Evolutionary conservation across 2,888 invertebrate species (phyloP).

Genomic region (Lomographa bimaculata): DNA sequence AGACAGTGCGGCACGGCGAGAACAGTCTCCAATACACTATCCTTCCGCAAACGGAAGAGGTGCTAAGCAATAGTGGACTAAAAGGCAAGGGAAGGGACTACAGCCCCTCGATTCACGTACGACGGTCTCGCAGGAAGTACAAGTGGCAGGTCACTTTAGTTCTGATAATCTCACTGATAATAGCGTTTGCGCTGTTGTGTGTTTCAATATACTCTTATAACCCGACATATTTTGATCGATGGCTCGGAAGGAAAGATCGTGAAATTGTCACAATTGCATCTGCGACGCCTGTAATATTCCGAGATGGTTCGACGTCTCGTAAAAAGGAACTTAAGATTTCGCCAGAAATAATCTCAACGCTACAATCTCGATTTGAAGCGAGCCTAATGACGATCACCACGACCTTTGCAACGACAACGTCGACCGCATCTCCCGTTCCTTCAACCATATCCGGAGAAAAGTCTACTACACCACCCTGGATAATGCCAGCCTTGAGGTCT

Average conservation of each 20-base stretch:
- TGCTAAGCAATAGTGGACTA: slow-evolving; percentile 83
- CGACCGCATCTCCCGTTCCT: slow-evolving; percentile 29
- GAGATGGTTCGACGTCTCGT: slow-evolving; percentile 60
- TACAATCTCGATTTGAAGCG: slow-evolving; percentile 51
- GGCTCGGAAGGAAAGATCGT: slow-evolving; percentile 14
- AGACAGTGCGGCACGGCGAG: slow-evolving; percentile 89
- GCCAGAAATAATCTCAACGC: slow-evolving; percentile 52
- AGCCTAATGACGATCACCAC: slow-evolving; percentile 46
- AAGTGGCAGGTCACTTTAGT: slow-evolving; percentile 66
- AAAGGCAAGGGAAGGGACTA: slow-evolving; percentile 81
- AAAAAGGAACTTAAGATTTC: slow-evolving; percentile 69
- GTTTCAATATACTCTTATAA: slow-evolving; percentile 55
- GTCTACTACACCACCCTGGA: slow-evolving; percentile 74
- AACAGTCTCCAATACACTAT: slow-evolving; percentile 90
- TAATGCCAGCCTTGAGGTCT: slow-evolving; percentile 77
- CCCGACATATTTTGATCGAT: slow-evolving; percentile 26
- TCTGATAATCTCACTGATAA: slow-evolving; percentile 60
- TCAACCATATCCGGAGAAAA: slow-evolving; percentile 48
- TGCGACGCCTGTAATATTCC: slow-evolving; percentile 52
- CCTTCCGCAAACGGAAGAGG: slow-evolving; percentile 88
- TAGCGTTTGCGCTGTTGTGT: slow-evolving; percentile 47
- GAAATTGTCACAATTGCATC: slow-evolving; percentile 35
- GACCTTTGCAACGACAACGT: slow-evolving; percentile 44
- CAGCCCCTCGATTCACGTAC: slow-evolving; percentile 73
- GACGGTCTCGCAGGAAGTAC: slow-evolving; percentile 62